Evolutionary conservation across 2,113 vertebrate species (phyloP), one percentile per base, ranked within the genome.

Genomic region (Pardalotus punctatus): DNA sequence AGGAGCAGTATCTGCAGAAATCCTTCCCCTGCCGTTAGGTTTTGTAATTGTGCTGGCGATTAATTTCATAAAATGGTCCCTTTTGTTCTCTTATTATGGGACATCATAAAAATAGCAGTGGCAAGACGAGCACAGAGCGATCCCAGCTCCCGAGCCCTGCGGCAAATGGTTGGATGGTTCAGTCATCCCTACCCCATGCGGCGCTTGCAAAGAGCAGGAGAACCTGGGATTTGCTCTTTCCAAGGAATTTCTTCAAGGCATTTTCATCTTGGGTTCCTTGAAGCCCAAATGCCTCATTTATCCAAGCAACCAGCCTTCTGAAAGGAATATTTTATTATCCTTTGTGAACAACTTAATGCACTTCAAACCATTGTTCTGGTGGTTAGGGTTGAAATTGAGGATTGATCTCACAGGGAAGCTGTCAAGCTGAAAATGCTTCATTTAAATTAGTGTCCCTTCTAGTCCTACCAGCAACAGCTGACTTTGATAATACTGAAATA

Each of bases 151-250:
- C 51, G 11, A 35, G 13, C 90, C 91, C 95, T 3, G 57, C 67
- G 11, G 94, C 90, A 3, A 57, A 90, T 78, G 90, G 71, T 92
- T 96, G 90, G 85, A 94, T 73, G 88, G n/a, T 83, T 93, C 96
- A 67, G 92, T 95, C 96, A 93, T 93, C 73, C 81, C 76, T 40
- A 60, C 90, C 92, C 92, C 92, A 64, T 53, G 92, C 1, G 0
- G 86, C 0, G 14, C 82, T 94, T 18, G 27, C 89, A 85, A 80
- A 88, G 79, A 91, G 94, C 40, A 17, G 79, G 87, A 94, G 81
- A 96, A 97, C 96, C 96, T 97, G 96, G 94, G 92, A 93, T 96
- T 96, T 92, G 88, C 94, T 96, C 93, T 97, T 96, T 97, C 92
- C 93, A 96, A 96, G 92, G 92, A 95, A 96, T 96, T 95, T 95